Conservation (phyloP, 2,797 vertebrate genomes). For the Protosalanx chinensis region DNA sequence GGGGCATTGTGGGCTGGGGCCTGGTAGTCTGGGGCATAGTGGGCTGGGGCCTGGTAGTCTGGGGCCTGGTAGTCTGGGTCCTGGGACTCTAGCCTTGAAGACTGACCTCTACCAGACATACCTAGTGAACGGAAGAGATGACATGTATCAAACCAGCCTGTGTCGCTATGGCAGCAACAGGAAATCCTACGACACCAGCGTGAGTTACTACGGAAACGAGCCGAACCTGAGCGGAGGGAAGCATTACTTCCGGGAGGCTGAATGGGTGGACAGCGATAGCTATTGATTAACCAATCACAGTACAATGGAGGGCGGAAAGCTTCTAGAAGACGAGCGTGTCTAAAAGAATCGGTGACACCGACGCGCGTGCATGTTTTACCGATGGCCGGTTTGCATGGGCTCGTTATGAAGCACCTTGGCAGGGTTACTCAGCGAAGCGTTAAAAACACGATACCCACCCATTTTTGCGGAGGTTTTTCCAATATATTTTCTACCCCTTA, state of each 20-base stretch:
- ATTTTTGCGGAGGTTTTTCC: not conserved
- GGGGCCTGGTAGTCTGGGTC: slow-evolving; percentile 35
- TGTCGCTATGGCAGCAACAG: slow-evolving; percentile 52
- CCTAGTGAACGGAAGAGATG: slow-evolving; percentile 56
- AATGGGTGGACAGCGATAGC: slow-evolving; percentile 67
- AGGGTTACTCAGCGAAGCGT: not conserved
- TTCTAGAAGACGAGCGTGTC: not conserved
- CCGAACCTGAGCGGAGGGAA: slow-evolving; percentile 51
- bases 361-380: slow-evolving; percentile 6
- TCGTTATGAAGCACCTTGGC: slow-evolving; percentile 53
- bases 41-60: slow-evolving; percentile 44
- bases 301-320: not conserved
- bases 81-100: slow-evolving; percentile 33
- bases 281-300: slow-evolving; percentile 46
- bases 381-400: slow-evolving; percentile 64
- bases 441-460: too few species aligned
- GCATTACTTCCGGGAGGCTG: slow-evolving; percentile 76
- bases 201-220: slow-evolving; percentile 60
- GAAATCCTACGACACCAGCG: slow-evolving; percentile 61
- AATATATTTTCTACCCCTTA: not conserved
- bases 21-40: slow-evolving; percentile 42
- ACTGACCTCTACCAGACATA: slow-evolving; percentile 69
- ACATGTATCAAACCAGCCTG: slow-evolving; percentile 59
- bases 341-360: not conserved
- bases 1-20: slow-evolving; percentile 35